phyloP scores from a whole-genome alignment of 2,888 invertebrate genomes.

The Urechis unicinctus region DNA sequence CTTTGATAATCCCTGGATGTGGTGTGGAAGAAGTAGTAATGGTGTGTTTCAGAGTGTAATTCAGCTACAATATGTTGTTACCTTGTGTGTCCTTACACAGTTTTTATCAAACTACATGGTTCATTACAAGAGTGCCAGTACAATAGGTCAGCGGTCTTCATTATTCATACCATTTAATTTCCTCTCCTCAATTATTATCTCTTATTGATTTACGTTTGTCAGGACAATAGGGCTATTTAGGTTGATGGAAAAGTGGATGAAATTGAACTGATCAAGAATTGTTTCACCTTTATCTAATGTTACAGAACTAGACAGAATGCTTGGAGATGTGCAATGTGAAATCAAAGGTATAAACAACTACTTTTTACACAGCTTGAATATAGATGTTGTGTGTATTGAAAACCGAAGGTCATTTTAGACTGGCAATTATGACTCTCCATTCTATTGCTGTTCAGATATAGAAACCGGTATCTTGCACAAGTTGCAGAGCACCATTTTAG shows the following conservation, averaged over 20 bases:
- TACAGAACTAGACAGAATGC: conserved; percentile 66
- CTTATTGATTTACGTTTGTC: too few species aligned
- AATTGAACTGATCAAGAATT: neutral
- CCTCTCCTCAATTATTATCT: too few species aligned
- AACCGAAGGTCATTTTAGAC: neutral
- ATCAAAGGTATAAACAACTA: conserved; percentile 54
- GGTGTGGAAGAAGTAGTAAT: too few species aligned
- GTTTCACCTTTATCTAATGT: conserved; percentile 3
- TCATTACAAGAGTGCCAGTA: conserved; percentile 66
- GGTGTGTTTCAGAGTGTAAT: too few species aligned
- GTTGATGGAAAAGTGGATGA: too few species aligned
- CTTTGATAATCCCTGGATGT: too few species aligned
- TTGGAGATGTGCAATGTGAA: conserved; percentile 73
- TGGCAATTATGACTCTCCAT: too few species aligned
- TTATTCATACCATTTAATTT: neutral
- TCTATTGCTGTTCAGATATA: too few species aligned
- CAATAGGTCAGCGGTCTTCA: conserved; percentile 38
- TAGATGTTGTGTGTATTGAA: neutral
- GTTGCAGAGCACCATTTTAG: conserved; percentile 61
- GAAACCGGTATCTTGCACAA: conserved; percentile 72
- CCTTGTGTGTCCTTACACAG: too few species aligned
- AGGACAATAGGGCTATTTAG: neutral
- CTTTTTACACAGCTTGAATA: neutral
- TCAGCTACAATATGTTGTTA: too few species aligned
- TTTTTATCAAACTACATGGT: conserved; percentile 63